These are phyloP conservation scores for Psittacula cyanocephala DNA, from an alignment of 2,113 vertebrate genomes.

Conservation along the genomic window DNA sequence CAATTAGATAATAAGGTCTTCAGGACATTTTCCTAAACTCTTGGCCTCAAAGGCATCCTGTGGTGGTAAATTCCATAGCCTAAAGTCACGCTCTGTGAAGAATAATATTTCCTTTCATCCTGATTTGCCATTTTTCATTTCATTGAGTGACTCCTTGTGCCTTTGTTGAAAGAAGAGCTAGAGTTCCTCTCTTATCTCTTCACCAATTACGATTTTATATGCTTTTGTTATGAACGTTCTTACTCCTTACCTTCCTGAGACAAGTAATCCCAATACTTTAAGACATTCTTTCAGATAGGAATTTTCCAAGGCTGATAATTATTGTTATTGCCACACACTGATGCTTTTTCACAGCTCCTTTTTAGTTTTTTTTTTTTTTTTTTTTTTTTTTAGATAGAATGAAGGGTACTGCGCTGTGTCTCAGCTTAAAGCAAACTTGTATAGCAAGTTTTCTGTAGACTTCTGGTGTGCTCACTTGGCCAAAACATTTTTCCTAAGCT, in stretches of 20 bases:
- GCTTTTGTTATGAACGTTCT: neutral
- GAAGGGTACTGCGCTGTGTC: neutral
- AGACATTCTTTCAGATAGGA: neutral
- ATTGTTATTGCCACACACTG: neutral
- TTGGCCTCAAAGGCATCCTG: neutral
- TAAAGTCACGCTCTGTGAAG: neutral
- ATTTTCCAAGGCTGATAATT: neutral
- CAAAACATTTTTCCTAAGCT: neutral
- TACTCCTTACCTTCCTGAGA: neutral
- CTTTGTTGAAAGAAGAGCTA: neutral
- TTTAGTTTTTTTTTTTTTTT: neutral
- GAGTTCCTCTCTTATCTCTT: neutral
- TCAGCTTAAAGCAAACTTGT: neutral
- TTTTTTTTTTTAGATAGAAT: neutral
- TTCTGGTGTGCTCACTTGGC: neutral
- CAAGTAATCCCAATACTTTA: conserved; percentile 1
- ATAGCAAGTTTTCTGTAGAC: neutral
- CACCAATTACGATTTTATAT: neutral
- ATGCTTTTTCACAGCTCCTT: neutral
- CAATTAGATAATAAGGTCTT: neutral
- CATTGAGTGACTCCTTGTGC: neutral
- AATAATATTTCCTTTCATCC: neutral
- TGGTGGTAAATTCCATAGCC: neutral
- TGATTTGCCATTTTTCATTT: neutral
- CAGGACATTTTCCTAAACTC: neutral